Percentiles rank a stretch among this genome's conserved stretches.
Conservation (phyloP, 2,888 invertebrate genomes). For the Gastracanthus pulcherrimus region DNA sequence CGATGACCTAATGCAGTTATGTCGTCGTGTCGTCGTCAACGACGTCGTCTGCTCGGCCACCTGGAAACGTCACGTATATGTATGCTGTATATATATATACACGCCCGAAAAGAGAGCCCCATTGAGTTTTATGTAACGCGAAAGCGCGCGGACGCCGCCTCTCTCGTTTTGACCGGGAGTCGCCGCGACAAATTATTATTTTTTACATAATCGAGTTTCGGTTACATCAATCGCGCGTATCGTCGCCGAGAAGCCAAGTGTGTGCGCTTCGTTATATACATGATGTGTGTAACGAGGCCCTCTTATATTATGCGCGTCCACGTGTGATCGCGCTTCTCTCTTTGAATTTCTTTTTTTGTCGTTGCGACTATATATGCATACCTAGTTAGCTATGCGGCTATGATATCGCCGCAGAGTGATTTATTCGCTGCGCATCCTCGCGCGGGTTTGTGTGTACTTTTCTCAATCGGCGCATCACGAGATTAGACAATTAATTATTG, state of each 20-base stretch:
- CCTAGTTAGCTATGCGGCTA: too few species aligned
- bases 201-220: constrained; percentile 44
- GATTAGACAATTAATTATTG: too few species aligned
- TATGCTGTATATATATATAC: neutral
- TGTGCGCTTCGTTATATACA: neutral
- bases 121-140: constrained; percentile 42
- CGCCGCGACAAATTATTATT: constrained; percentile 46
- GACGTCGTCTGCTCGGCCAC: too few species aligned
- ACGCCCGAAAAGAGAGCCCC: constrained; percentile 35
- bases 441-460: too few species aligned
- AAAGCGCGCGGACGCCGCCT: constrained; percentile 13
- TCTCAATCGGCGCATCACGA: too few species aligned
- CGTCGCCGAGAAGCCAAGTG: neutral
- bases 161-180: neutral
- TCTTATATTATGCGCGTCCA: neutral
- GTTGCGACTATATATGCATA: neutral
- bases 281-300: neutral
- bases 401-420: too few species aligned
- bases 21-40: neutral
- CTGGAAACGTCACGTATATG: neutral
- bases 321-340: too few species aligned
- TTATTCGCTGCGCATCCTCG: too few species aligned
- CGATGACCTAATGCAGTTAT: constrained; percentile 56
- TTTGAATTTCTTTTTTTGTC: neutral
- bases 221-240: constrained; percentile 34